These are phyloP conservation scores for Porites divaricata DNA, from an alignment of 92 coral and sea anemone genomes.

Conservation along the genomic window DNA sequence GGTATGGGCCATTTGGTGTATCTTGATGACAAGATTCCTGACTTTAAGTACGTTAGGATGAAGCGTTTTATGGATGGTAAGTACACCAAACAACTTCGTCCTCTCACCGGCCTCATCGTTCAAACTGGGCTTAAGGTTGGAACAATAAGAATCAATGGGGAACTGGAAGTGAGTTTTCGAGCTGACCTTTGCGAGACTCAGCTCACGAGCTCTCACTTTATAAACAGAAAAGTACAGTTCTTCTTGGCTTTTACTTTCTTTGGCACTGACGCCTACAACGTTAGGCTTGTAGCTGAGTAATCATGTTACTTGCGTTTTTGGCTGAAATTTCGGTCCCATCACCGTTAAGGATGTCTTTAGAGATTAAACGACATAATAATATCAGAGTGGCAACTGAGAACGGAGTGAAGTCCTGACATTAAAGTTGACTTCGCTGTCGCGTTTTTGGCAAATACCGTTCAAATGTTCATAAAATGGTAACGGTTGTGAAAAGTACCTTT, in stretches of 20 bases:
- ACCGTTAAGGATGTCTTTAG: no score
- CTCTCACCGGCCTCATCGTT: conserved; percentile 57
- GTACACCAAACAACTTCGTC: conserved; percentile 33
- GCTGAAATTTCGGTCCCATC: no score
- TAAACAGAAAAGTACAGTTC: conserved; percentile 53
- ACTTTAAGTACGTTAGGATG: conserved; percentile 40
- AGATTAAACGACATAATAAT: no score
- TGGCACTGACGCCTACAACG: conserved; percentile 78
- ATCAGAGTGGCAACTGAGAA: no score
- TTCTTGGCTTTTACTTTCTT: conserved; percentile 69
- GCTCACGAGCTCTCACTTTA: conserved; percentile 41
- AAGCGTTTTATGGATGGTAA: conserved; percentile 42
- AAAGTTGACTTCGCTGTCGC: no score
- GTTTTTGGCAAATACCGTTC: no score
- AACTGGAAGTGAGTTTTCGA: conserved; percentile 59
- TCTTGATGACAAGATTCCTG: conserved; percentile 24
- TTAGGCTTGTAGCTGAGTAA: conserved; percentile 36
- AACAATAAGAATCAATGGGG: conserved; percentile 45
- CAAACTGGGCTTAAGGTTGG: conserved; percentile 53
- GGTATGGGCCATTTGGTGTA: conserved; percentile 72
- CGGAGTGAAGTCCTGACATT: no score
- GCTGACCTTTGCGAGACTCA: conserved; percentile 76
- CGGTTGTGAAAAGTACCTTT: no score
- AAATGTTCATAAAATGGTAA: no score
- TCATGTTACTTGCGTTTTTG: no score